Evolutionary conservation across 2,888 invertebrate species (phyloP).

Genomic region (Orthosia gothica): DNA sequence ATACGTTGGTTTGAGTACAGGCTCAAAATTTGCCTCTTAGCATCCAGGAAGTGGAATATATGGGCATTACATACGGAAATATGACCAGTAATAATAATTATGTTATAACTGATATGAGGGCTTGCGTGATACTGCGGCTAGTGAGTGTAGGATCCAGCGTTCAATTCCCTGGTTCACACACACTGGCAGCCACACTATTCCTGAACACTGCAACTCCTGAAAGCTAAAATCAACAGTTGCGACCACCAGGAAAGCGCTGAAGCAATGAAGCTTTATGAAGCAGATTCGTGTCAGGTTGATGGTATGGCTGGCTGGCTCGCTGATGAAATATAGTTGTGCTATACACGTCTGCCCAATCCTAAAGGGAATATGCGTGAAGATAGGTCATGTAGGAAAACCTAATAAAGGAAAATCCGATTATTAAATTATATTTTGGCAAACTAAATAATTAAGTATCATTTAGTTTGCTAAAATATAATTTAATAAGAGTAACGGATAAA

Average conservation of each 20-base stretch:
- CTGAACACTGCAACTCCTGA: too few species aligned
- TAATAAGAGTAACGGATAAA: not conserved
- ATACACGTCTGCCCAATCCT: too few species aligned
- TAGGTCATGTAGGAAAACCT: not conserved
- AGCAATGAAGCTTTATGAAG: too few species aligned
- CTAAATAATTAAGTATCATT: too few species aligned
- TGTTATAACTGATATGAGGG: too few species aligned
- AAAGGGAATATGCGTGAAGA: too few species aligned
- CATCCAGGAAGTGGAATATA: constrained; percentile 30
- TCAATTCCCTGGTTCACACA: not conserved
- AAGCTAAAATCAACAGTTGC: too few species aligned
- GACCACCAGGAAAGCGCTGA: too few species aligned
- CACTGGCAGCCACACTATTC: not conserved
- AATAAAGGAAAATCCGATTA: not conserved
- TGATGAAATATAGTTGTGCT: too few species aligned
- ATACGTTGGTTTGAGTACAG: constrained; percentile 20
- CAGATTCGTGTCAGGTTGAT: too few species aligned
- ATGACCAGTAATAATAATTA: not conserved
- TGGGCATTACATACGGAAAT: not conserved
- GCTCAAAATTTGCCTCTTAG: constrained; percentile 30
- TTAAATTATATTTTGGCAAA: too few species aligned
- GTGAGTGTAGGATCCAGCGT: not conserved
- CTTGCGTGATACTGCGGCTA: not conserved
- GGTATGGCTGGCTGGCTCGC: too few species aligned
- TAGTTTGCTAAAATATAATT: not conserved